Base-by-base conservation (phyloP, 2,888 invertebrate species). In the Candidula unifasciata region DNA sequence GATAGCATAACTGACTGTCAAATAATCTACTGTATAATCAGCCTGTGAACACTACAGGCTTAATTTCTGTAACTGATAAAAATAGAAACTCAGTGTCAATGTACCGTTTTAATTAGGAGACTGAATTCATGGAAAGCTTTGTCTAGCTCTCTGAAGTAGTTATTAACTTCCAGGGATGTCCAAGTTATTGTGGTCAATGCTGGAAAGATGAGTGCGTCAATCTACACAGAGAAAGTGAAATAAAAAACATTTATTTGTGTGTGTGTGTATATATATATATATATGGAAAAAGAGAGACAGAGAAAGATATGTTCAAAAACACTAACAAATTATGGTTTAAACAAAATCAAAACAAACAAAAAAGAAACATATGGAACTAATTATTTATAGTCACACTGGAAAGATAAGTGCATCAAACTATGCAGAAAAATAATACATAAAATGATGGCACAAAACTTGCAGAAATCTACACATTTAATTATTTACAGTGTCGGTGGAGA, bases 101-200 rank as follows among this genome's bases (percentile, higher is more conserved):
- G 18, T 68, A 84, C 84, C 18, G 79, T 80, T 78, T 94, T 94
- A 91, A 96, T 95, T 84, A 96, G 93, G 78, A 95, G 94, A 92
- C 97, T 97, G 92, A 98, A 97, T 84, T 96, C 96, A 88, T 96
- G 95, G 35, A 98, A 96, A 33, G 97, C 96, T 69, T 95, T 95
- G 87, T 96, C 96, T 44, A 96, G 96, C 78, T 88, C 87, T 64
- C 87, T 80, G 27, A 90, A 88, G 80, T 91, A 84, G 8, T 37
- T 64, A 24, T 60, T 21, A 5, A 84, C 69, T 66, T 84, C 84
- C 35, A 84, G 27, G 10, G 84, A 84, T 64, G 84, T 84, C 84
- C 84, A 84, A 0, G 84, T 84, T 44, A 84, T 80, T 5, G 80
- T 30, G 54, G 80, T 84, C 57, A 76, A 33, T 16, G 73, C 84